phyloP scores from a whole-genome alignment of 2,113 vertebrate genomes.

The Gallinago paraguaiae region DNA sequence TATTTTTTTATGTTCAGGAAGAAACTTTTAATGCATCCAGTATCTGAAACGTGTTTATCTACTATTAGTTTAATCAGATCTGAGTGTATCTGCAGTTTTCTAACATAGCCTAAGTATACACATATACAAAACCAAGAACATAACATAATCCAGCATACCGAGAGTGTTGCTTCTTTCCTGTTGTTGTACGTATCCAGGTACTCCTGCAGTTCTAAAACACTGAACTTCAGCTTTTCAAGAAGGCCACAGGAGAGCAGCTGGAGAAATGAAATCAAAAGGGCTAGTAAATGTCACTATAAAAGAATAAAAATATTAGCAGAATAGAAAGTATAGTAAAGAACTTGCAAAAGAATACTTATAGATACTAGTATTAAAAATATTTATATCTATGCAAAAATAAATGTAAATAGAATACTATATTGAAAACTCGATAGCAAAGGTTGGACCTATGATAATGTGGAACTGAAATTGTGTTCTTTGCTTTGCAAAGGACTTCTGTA shows the following conservation, averaged over 20 bases:
- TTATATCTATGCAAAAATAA: not conserved
- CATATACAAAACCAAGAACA: not conserved
- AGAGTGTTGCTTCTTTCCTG: slow-evolving; percentile 91
- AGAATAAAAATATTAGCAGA: not conserved
- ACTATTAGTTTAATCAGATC: not conserved
- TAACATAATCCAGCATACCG: slow-evolving; percentile 75
- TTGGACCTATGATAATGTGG: not conserved
- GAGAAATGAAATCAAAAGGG: slow-evolving; percentile 40
- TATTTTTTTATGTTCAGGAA: not conserved
- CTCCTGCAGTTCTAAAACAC: slow-evolving; percentile 95
- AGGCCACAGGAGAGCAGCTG: slow-evolving; percentile 97
- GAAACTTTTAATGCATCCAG: not conserved
- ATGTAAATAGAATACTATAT: not conserved
- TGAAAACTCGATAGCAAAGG: not conserved
- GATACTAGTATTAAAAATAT: not conserved
- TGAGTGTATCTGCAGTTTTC: not conserved
- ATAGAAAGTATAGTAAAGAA: not conserved
- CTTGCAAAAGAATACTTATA: not conserved
- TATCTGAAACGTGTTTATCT: not conserved
- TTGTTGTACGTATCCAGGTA: slow-evolving; percentile 97
- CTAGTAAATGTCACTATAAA: not conserved
- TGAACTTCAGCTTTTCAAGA: slow-evolving; percentile 98
- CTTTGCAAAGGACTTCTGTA: not conserved
- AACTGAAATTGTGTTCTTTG: not conserved
- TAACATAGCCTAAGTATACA: not conserved